These are phyloP conservation scores for Phodopus roborovskii DNA, from an alignment of 2,113 vertebrate species.

Conservation along the genomic window DNA sequence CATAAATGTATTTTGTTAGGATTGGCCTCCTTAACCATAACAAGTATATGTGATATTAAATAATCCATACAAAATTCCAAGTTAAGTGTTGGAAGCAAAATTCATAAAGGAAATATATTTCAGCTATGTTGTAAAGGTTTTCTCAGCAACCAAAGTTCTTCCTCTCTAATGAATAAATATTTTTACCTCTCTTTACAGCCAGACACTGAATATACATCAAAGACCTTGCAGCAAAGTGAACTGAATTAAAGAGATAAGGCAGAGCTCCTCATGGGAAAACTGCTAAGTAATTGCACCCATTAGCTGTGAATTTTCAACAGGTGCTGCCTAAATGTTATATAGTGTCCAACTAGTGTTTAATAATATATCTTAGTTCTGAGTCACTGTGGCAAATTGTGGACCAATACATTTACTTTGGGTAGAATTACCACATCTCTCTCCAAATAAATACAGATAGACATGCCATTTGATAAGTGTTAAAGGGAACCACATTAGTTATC, in stretches of 20 bases:
- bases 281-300: constrained; percentile 56
- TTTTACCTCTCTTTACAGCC: constrained; percentile 23
- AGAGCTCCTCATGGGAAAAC: constrained; percentile 57
- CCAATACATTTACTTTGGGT: constrained; percentile 48
- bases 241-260: constrained; percentile 62
- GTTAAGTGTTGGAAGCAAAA: constrained; percentile 10
- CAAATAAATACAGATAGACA: constrained; percentile 58
- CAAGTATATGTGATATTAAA: neutral
- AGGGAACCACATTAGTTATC: constrained; percentile 63
- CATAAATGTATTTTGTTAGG: constrained; percentile 5
- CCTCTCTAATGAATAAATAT: constrained; percentile 43
- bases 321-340: constrained; percentile 40
- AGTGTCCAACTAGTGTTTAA: constrained; percentile 52
- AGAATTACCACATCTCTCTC: neutral
- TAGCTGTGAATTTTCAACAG: constrained; percentile 71
- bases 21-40: neutral
- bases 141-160: constrained; percentile 1
- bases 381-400: constrained; percentile 56
- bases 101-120: neutral
- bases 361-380: constrained; percentile 46
- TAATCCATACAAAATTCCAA: neutral
- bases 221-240: constrained; percentile 49
- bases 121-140: neutral
- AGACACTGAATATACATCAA: constrained; percentile 35
- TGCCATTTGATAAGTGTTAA: constrained; percentile 62